phyloP scores from a whole-genome alignment of 37 sponge, comb jelly and placozoan species.

The Geodia barretti region DNA sequence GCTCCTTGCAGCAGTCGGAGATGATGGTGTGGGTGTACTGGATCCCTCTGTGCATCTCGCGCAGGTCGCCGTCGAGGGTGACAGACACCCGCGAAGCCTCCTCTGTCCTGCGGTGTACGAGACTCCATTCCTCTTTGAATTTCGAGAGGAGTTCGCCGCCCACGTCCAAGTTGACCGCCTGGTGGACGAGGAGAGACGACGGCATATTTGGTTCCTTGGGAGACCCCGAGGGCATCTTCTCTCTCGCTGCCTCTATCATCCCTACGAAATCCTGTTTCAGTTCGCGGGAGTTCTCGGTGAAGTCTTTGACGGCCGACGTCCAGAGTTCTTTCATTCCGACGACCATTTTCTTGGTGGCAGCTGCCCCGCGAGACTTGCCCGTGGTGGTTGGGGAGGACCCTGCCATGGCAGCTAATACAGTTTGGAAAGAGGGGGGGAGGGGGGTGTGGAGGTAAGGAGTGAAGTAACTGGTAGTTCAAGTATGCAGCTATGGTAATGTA shows the following conservation, averaged over 20 bases:
- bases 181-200: not conserved
- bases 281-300: slow-evolving; percentile 8
- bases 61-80: slow-evolving; percentile 19
- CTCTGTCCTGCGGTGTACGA: slow-evolving; percentile 27
- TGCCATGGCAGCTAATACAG: not conserved
- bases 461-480: not conserved
- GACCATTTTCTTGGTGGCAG: slow-evolving; percentile 11
- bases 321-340: slow-evolving; percentile 27
- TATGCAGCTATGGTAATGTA: too few relatives aligned
- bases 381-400: not conserved
- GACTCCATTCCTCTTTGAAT: slow-evolving; percentile 42
- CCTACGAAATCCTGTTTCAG: slow-evolving; percentile 44
- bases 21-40: slow-evolving; percentile 28
- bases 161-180: slow-evolving; percentile 45
- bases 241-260: slow-evolving; percentile 24
- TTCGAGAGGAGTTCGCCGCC: slow-evolving; percentile 64
- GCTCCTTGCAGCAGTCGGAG: slow-evolving; percentile 37
- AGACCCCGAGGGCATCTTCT: slow-evolving; percentile 1
- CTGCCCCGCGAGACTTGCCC: not conserved
- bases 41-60: slow-evolving; percentile 1
- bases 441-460: not conserved
- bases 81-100: slow-evolving; percentile 7
- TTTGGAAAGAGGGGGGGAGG: not conserved
- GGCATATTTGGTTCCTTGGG: not conserved
- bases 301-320: slow-evolving; percentile 32